Evolutionary conservation across 30 jellyfish, hydroid and myxozoan species (phyloP), one percentile per base, ranked within the genome.

Genomic region (Cassiopea xamachana): DNA sequence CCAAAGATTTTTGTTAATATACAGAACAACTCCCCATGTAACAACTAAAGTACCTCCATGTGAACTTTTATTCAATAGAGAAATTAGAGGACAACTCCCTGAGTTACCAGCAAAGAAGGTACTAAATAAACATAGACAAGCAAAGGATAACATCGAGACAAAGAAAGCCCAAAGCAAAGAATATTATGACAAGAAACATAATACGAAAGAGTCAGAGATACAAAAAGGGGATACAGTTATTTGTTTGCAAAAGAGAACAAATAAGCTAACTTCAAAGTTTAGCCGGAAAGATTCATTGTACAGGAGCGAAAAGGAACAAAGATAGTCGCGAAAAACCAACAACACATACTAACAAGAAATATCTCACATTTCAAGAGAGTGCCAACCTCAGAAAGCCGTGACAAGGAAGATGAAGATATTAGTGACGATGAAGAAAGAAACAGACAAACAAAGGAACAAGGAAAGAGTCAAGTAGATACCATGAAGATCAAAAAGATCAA

Each of bases 11-110:
- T 75, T 85, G 51, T 87, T 85, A 44, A 45, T 51, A 49, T 85
- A 85, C 78, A 49, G 93, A 75, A 19, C 87, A 61, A 85, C 93
- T 27, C 93, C 81, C 39, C 87, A 85, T 84, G 46, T 73, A 70
- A 84, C 83, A 83, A 83, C 92, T 61, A 84, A 84, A 72, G 59
- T 84, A 3, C 86, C 92, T 67, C 85, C 92, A 7, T 72, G 92
- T 47, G 92, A 84, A 84, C 92, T 84, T 46, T 50, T 84, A 17
- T 84, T 67, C 64, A 84, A 84, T 17, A 48, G 77, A 73, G 70
- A 47, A 27, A 71, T 84, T 27, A 70, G 86, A 84, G 86, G 92
- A 69, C 59, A 45, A 7, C 61, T 84, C 49, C 92, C 92, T 39
- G 92, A 84, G 72, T 48, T 84, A 55, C 76, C 92, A 84, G 7